Percentiles rank a stretch among this genome's conserved stretches.
Evolutionary conservation across 2,797 vertebrate species (phyloP).

Genomic region (Lindbergichthys nudifrons): DNA sequence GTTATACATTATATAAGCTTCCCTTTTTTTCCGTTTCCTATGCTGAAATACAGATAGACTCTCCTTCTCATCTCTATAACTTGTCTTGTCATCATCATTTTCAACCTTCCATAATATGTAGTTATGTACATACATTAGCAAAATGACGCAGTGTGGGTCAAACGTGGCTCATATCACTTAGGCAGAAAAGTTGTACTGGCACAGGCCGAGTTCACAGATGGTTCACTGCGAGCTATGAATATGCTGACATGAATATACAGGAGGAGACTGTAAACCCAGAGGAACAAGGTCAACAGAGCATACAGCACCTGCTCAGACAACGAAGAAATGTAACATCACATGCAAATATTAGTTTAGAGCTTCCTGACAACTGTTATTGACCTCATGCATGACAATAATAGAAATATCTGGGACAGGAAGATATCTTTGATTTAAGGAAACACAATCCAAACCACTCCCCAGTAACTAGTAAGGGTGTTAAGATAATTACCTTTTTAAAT

Average conservation of each 20-base stretch:
- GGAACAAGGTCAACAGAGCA: conserved; percentile 19
- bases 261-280: conserved; percentile 16
- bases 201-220: conserved; percentile 46
- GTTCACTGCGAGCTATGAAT: conserved; percentile 48
- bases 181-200: conserved; percentile 36
- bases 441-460: too few relatives aligned
- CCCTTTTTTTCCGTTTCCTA: neutral
- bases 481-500: too few relatives aligned
- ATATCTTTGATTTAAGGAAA: too few relatives aligned
- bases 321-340: neutral
- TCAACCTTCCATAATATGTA: neutral
- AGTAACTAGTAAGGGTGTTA: too few relatives aligned
- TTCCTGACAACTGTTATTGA: neutral
- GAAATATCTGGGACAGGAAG: too few relatives aligned
- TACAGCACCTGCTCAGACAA: conserved; percentile 20
- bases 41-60: neutral
- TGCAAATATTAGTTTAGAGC: neutral
- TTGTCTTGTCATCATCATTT: neutral
- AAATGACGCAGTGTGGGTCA: conserved; percentile 30
- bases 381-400: neutral
- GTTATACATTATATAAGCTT: neutral
- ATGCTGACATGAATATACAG: conserved; percentile 58
- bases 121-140: conserved; percentile 31
- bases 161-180: neutral
- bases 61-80: neutral